Conservation (phyloP, 35 echinoderm and acorn worm species). For the Amphiura filiformis region DNA sequence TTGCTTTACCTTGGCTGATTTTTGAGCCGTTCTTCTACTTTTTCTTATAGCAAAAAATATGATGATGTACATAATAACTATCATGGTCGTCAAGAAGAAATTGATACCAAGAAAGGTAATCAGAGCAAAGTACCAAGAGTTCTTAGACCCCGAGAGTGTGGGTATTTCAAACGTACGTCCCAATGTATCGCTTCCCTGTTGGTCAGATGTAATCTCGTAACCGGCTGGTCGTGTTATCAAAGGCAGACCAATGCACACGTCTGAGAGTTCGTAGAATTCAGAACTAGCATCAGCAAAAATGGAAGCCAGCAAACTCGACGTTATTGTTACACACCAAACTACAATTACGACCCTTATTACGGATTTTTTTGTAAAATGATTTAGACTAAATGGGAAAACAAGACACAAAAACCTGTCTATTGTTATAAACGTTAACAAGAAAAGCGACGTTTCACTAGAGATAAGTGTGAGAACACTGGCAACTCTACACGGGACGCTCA, state of each 20-base stretch:
- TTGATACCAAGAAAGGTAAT: constrained; percentile 39
- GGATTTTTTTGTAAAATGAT: neutral
- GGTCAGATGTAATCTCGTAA: neutral
- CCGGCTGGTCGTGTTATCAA: neutral
- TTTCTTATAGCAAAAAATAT: too few relatives aligned
- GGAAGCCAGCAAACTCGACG: constrained; percentile 5
- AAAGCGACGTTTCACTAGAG: constrained; percentile 52
- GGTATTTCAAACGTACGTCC: neutral
- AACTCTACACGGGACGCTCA: constrained; percentile 6
- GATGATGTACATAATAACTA: constrained; percentile 21
- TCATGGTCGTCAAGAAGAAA: neutral
- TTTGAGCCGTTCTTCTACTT: neutral
- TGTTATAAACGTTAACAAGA: constrained; percentile 39
- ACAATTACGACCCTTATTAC: neutral
- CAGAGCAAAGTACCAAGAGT: constrained; percentile 14
- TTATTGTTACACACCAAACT: constrained; percentile 15
- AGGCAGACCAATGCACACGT: constrained; percentile 47
- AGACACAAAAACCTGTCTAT: constrained; percentile 47
- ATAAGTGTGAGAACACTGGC: constrained; percentile 38
- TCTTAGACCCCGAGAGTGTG: neutral
- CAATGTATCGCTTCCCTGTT: neutral
- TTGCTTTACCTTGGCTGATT: neutral
- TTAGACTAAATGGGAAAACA: constrained; percentile 28
- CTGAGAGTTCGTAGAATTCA: constrained; percentile 19
- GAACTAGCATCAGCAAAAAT: neutral